A percentile compares a stretch with the other conserved stretches of the same genome.
phyloP scores from a whole-genome alignment of 2,888 invertebrate species.

The Mythimna vitellina region DNA sequence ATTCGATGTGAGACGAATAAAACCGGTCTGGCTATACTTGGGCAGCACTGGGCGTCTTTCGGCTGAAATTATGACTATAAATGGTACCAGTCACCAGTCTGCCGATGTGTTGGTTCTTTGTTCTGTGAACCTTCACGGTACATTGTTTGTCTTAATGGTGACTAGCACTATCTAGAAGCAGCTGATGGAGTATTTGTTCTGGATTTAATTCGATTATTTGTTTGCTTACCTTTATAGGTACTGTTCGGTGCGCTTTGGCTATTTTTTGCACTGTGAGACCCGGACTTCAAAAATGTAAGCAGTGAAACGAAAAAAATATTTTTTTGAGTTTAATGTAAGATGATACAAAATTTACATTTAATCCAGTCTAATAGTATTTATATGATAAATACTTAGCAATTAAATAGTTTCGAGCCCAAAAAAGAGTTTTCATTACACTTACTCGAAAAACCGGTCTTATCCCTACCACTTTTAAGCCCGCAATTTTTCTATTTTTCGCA shows the following conservation, averaged over 20 bases:
- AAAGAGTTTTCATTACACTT: too few species aligned
- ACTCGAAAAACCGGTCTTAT: too few species aligned
- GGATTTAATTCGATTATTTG: conserved; percentile 36
- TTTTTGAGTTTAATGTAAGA: neutral
- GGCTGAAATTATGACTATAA: too few species aligned
- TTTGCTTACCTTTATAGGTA: neutral
- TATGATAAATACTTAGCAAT: too few species aligned
- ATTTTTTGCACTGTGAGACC: neutral
- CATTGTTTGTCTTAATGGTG: conserved; percentile 53
- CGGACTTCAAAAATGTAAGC: neutral
- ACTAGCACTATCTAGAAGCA: conserved; percentile 32
- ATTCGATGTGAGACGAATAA: too few species aligned
- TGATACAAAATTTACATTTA: too few species aligned
- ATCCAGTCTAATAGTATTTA: too few species aligned
- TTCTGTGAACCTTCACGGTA: conserved; percentile 11
- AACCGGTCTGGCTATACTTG: too few species aligned
- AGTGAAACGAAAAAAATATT: neutral
- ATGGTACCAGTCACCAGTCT: neutral
- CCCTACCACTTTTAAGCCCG: too few species aligned
- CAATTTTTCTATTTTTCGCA: too few species aligned
- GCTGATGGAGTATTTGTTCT: conserved; percentile 33
- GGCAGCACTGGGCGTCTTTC: too few species aligned
- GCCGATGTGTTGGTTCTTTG: neutral
- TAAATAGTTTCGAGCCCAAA: too few species aligned
- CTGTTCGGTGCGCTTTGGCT: neutral